Percentiles rank a stretch among this genome's conserved stretches.
Evolutionary conservation across 1,140 invertebrate genomes (phyloP).

Genomic region (Palaemon carinicauda): DNA sequence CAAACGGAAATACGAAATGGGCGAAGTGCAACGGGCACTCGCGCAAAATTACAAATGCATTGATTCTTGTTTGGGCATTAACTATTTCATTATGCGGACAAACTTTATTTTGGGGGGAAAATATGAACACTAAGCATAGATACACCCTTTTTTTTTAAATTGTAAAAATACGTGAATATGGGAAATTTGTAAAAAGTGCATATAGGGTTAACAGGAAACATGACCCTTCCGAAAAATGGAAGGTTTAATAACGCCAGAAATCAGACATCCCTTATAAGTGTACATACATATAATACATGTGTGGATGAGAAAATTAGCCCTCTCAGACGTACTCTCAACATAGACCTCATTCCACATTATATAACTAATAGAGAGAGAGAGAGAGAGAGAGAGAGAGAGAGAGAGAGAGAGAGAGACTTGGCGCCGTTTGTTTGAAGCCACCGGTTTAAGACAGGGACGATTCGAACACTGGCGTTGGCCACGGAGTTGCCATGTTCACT

Average conservation of each 20-base stretch:
- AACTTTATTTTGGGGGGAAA: background rate
- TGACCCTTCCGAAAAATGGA: conserved; percentile 43
- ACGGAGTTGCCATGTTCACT: no score
- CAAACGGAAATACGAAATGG: no score
- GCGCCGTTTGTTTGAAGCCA: no score
- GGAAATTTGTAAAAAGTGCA: conserved; percentile 41
- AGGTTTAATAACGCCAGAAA: conserved; percentile 9
- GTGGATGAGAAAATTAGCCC: background rate
- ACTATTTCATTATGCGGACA: no score
- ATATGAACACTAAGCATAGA: conserved; percentile 38
- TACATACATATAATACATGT: background rate
- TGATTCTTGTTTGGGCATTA: no score
- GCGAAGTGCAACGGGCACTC: no score
- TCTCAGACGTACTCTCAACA: no score
- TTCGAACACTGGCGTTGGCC: no score
- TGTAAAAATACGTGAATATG: conserved; percentile 40
- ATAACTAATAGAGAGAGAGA: background rate
- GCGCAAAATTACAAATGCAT: no score
- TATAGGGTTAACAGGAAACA: conserved; percentile 26
- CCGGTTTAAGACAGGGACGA: no score
- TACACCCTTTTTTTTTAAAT: conserved; percentile 6
- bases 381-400: no score
- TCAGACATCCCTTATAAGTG: conserved; percentile 16
- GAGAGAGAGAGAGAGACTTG: no score
- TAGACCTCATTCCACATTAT: background rate